Evolutionary conservation across 2,797 vertebrate species (phyloP).

Genomic region (Discoglossus pictus): DNA sequence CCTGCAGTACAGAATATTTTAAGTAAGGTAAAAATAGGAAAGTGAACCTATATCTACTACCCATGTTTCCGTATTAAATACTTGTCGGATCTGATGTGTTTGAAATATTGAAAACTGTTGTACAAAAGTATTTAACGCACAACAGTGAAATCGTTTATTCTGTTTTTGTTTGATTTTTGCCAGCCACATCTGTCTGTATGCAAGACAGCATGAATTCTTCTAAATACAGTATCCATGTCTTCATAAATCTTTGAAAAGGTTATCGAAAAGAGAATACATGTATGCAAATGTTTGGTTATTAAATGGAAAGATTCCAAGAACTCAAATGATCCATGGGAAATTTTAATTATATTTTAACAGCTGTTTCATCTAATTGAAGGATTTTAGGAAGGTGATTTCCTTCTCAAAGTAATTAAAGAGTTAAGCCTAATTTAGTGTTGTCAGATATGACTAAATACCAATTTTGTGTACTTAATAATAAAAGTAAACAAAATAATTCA

Average conservation of each 20-base stretch:
- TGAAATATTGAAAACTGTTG: no score
- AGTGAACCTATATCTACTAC: no score
- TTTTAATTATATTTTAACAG: slow-evolving; percentile 80
- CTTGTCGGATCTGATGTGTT: no score
- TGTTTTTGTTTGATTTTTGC: no score
- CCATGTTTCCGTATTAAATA: no score
- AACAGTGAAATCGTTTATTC: no score
- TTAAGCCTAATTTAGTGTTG: slow-evolving; percentile 76
- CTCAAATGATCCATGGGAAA: slow-evolving; percentile 76
- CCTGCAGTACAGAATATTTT: no score
- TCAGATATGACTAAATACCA: slow-evolving; percentile 74
- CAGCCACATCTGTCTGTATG: no score
- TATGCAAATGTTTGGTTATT: slow-evolving; percentile 72
- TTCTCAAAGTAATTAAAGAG: slow-evolving; percentile 75
- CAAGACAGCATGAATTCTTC: no score
- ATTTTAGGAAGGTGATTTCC: slow-evolving; percentile 74
- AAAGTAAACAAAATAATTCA: slow-evolving; percentile 66
- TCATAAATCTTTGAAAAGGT: slow-evolving; percentile 61
- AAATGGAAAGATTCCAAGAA: slow-evolving; percentile 74
- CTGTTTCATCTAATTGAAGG: slow-evolving; percentile 75
- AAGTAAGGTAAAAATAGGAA: no score
- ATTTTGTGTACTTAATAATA: slow-evolving; percentile 66
- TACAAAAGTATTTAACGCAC: no score
- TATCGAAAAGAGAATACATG: slow-evolving; percentile 65
- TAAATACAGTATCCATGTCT: slow-evolving; percentile 59